A percentile compares a stretch with the other conserved stretches of the same genome.
Evolutionary conservation across 2,888 invertebrate genomes (phyloP).

Genomic region (Parnassius glacialis): DNA sequence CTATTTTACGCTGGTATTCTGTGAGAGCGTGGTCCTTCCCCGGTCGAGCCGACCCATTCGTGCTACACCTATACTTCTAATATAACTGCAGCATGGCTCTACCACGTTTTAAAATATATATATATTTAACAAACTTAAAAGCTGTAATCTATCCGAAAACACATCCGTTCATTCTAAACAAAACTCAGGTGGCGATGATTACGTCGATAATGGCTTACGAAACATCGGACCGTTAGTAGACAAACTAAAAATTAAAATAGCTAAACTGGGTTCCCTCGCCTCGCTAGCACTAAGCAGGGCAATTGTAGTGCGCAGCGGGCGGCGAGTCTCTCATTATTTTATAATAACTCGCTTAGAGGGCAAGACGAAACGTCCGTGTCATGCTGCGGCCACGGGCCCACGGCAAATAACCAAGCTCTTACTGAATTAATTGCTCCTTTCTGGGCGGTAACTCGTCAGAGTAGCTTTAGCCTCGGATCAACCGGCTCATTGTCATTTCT

Average conservation of each 20-base stretch:
- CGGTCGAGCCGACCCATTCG: too few species aligned
- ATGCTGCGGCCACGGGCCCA: slow-evolving; percentile 52
- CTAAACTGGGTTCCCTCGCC: slow-evolving; percentile 67
- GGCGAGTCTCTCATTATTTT: slow-evolving; percentile 78
- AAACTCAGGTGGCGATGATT: slow-evolving; percentile 13
- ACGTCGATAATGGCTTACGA: slow-evolving; percentile 63
- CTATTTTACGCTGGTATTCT: too few species aligned
- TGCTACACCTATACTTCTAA: too few species aligned
- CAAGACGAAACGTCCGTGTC: slow-evolving; percentile 63
- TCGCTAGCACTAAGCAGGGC: slow-evolving; percentile 74
- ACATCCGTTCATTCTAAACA: slow-evolving; percentile 5
- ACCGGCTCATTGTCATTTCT: slow-evolving; percentile 47
- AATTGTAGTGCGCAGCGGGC: slow-evolving; percentile 78
- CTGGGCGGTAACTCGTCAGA: slow-evolving; percentile 73
- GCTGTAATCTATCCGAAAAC: slow-evolving; percentile 8
- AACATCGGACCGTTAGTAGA: slow-evolving; percentile 72
- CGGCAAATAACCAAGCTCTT: slow-evolving; percentile 64
- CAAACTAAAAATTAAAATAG: slow-evolving; percentile 81
- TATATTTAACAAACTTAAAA: background rate
- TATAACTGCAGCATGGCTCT: too few species aligned
- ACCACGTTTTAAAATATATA: background rate
- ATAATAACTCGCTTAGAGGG: slow-evolving; percentile 76
- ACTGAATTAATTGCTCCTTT: slow-evolving; percentile 74
- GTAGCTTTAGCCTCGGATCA: slow-evolving; percentile 34
- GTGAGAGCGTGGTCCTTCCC: too few species aligned